phyloP scores from a whole-genome alignment of 2,888 invertebrate genomes.

The Limulus polyphemus region DNA sequence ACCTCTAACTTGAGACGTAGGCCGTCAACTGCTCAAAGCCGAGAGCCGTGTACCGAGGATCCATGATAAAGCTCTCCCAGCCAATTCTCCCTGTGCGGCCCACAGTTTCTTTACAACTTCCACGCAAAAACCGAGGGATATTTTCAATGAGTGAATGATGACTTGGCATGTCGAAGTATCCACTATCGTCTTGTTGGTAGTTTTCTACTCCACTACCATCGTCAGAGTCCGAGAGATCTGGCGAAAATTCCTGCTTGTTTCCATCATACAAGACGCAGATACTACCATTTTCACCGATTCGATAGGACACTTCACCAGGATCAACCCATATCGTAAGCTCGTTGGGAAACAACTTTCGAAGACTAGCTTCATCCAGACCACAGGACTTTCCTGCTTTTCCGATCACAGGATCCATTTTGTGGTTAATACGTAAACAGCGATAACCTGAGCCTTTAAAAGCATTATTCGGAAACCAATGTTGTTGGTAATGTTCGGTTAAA shows the following conservation, averaged over 20 bases:
- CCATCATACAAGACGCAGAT: conserved; percentile 46
- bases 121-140: neutral
- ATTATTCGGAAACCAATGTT: conserved; percentile 61
- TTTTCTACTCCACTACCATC: too few species aligned
- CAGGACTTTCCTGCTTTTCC: conserved; percentile 50
- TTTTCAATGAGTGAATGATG: too few species aligned
- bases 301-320: conserved; percentile 55
- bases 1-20: conserved; percentile 18
- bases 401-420: conserved; percentile 55
- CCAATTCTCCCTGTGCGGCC: neutral
- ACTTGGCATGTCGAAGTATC: neutral
- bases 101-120: conserved; percentile 15
- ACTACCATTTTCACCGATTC: conserved; percentile 52
- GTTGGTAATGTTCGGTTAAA: conserved; percentile 44
- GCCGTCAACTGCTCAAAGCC: conserved; percentile 10
- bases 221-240: too few species aligned
- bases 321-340: conserved; percentile 67
- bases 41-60: conserved; percentile 7
- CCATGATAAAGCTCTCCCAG: conserved; percentile 15
- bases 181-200: neutral
- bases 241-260: neutral
- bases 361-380: conserved; percentile 46
- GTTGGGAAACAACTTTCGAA: conserved; percentile 48
- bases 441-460: conserved; percentile 58
- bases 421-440: conserved; percentile 56